A percentile compares a stretch with the other conserved stretches of the same genome.
Evolutionary conservation across 2,888 invertebrate species (phyloP).

Genomic region (Himalopsyche anomala): DNA sequence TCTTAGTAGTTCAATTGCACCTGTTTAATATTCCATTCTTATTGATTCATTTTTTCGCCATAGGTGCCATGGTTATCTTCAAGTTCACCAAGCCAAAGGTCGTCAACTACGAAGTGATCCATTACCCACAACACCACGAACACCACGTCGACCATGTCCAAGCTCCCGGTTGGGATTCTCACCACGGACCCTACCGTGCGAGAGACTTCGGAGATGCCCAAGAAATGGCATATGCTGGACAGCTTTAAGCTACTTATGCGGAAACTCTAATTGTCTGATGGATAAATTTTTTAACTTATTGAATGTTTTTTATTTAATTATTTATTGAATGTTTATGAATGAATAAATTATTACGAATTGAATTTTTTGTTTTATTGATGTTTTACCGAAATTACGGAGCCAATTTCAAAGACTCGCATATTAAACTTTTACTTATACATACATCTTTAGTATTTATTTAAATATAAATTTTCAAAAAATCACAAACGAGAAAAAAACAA

Average conservation of each 20-base stretch:
- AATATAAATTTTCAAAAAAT: too few relatives aligned
- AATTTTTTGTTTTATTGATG: not conserved
- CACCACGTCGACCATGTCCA: slow-evolving; percentile 81
- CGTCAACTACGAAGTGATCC: slow-evolving; percentile 91
- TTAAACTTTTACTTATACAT: not conserved
- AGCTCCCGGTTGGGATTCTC: slow-evolving; percentile 71
- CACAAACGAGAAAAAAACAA: not conserved
- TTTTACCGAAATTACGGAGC: not conserved
- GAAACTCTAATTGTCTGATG: not conserved
- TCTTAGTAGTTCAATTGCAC: too few relatives aligned
- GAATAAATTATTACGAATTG: slow-evolving; percentile 37
- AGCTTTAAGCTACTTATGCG: slow-evolving; percentile 14
- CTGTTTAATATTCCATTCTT: too few relatives aligned
- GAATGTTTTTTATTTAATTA: slow-evolving; percentile 33
- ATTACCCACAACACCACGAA: slow-evolving; percentile 85
- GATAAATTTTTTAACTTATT: slow-evolving; percentile 11
- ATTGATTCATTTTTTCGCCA: not conserved
- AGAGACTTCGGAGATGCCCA: slow-evolving; percentile 78
- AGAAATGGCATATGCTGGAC: slow-evolving; percentile 79
- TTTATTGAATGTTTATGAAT: slow-evolving; percentile 35
- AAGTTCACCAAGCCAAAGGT: slow-evolving; percentile 92
- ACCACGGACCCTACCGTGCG: slow-evolving; percentile 80
- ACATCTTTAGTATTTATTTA: not conserved
- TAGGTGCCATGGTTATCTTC: slow-evolving; percentile 88
- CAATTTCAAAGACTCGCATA: not conserved